Evolutionary conservation across 1,140 invertebrate genomes (phyloP), one percentile per base, ranked within the genome.

Genomic region (Brachionus koreanus): DNA sequence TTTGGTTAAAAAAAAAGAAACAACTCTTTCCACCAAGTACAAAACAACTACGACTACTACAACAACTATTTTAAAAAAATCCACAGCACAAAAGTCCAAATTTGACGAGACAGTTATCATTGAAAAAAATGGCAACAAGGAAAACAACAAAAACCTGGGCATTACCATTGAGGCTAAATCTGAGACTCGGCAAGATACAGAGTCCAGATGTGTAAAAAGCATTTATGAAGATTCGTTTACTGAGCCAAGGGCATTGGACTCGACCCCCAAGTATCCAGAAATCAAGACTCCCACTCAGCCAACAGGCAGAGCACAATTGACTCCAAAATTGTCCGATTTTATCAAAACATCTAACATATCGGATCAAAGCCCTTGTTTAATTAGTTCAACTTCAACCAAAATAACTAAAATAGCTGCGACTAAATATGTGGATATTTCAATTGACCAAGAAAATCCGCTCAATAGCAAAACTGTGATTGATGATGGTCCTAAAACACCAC

Each of bases 271-370:
- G 16, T 69, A 39, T 16, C 12, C 12, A 13, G 69, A 46, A 10
- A 35, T 46, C 3, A 42, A 46, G 10, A 43, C 42, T 23, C n/a
- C 19, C 35, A 37, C 16, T 39, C 16, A 72, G 13, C 16, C 19
- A 39, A 9, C 10, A 13, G 19, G 23, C 12, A 43, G 23, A 46
- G 39, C 43, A 46, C 69, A 46, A 29, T 25, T 74, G 10, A 74
- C 69, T 0, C 69, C 69, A 12, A 74, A 74, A 74, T 23, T 74
- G 29, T 43, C 37, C 19, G 69, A 74, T 74, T 74, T 74, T 74
- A 23, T 74, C 4, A 74, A 74, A 39, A 35, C 65, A 5, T 23
- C 12, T 0, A n/a, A 46, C 9, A 12, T 19, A 46, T 25, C 39
- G 7, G 42, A 46, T n/a, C 69, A 74, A 49, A 46, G 19, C n/a